Conservation (phyloP, 2,888 invertebrate species). For the Magallana nippona region DNA sequence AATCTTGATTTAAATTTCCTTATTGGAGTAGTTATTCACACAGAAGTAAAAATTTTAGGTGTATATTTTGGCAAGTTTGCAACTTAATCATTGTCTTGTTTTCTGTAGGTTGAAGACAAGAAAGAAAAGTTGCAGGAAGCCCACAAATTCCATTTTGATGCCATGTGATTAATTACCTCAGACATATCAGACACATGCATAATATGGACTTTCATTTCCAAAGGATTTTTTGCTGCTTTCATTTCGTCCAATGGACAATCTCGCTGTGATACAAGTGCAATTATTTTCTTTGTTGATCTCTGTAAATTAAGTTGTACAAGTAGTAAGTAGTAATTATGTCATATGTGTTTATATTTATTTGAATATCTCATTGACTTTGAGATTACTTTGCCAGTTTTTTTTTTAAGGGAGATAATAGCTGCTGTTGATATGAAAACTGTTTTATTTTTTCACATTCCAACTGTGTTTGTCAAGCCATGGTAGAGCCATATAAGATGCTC, state of each 20-base stretch:
- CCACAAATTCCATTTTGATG: slow-evolving; percentile 92
- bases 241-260: background rate
- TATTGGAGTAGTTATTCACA: no score
- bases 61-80: background rate
- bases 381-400: background rate
- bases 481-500: background rate
- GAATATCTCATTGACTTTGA: background rate
- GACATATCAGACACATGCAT: background rate
- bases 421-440: no score
- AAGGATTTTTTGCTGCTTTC: background rate
- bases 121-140: slow-evolving; percentile 89
- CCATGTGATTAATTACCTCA: slow-evolving; percentile 83
- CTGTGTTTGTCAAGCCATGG: background rate
- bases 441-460: no score
- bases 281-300: slow-evolving; percentile 25
- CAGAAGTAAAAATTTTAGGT: no score
- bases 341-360: background rate
- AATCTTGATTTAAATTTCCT: no score
- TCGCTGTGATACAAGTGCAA: slow-evolving; percentile 29
- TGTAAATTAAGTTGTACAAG: background rate
- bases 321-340: background rate
- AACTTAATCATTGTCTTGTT: background rate
- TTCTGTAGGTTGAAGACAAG: slow-evolving; percentile 84
- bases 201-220: background rate
- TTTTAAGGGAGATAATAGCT: background rate